Base-by-base conservation (phyloP, 2,113 vertebrate genomes). In the Glaucomys volans region DNA sequence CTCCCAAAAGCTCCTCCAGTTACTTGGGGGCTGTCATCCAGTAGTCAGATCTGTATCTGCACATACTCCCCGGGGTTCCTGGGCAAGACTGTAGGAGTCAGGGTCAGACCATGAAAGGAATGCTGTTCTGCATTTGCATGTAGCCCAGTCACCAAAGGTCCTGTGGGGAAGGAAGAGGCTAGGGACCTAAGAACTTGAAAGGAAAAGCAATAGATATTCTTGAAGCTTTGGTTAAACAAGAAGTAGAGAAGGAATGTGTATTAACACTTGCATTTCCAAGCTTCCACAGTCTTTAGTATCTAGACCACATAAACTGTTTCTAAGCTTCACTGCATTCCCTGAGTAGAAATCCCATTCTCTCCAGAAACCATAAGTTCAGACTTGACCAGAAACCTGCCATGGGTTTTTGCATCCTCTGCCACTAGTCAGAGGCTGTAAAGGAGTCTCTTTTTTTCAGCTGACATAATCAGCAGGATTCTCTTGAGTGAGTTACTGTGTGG, bases 371-470 rank as follows among this genome's bases (percentile, higher is more conserved):
- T 54, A 54, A 50, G 16, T 66, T 87, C 44, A 50, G 44, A n/a
- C 32, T 37, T n/a, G 42, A 85, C 26, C 67, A 32, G 66, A 92
- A 83, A 54, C 5, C 72, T 52, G 54, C 18, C 44, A 5, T 52
- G 5, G 7, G 24, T 35, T 37, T 77, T 96, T 44, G 40, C 5
- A 44, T 52, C 17, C 17, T 87, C 47, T 71, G 11, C n/a, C 72
- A 44, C 22, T 89, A 85, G 92, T 98, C 98, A 95, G 97, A 97
- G 87, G 96, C 98, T 98, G 82, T 98, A 97, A 98, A 97, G 97
- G 97, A 97, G 97, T 97, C 98, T 98, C 54, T 97, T 98, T 98
- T 96, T 35, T 98, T 98, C 94, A 98, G 98, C 98, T 98, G 98
- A 98, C 96, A 97, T 80, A 52, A 97, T 80, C 52, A 97, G 97